Percentiles rank a stretch among this genome's conserved stretches.
These are phyloP conservation scores for Priocnemis perturbator DNA, from an alignment of 2,888 invertebrate species.

Conservation along the genomic window DNA sequence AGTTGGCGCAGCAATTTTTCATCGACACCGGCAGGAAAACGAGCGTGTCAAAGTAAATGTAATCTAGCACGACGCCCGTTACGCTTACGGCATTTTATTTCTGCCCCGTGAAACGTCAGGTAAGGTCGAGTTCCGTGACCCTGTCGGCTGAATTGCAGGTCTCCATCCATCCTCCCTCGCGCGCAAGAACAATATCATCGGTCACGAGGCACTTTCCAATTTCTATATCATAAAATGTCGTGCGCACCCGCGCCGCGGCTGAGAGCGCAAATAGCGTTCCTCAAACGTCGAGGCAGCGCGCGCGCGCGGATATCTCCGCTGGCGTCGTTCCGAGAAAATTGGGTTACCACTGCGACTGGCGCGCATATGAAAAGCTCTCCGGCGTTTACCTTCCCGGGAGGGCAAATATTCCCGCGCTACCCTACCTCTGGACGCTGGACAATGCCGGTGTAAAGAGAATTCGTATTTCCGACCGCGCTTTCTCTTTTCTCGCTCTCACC, in stretches of 20 bases:
- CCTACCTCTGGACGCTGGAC: constrained; percentile 26
- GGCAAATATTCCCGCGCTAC: constrained; percentile 37
- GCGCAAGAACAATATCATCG: too few relatives aligned
- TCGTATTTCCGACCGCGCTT: constrained; percentile 38
- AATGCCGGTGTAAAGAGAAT: constrained; percentile 48
- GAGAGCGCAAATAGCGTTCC: constrained; percentile 35
- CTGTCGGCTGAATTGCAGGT: too few relatives aligned
- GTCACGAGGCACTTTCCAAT: constrained; percentile 20
- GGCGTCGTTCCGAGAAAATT: constrained; percentile 46
- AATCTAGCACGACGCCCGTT: too few relatives aligned
- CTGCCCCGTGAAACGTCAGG: too few relatives aligned
- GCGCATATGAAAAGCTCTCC: constrained; percentile 48
- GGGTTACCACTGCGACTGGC: constrained; percentile 46
- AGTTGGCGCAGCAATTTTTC: too few relatives aligned
- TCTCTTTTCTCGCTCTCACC: background rate
- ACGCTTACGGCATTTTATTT: too few relatives aligned
- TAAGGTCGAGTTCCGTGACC: too few relatives aligned
- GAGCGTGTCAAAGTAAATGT: too few relatives aligned
- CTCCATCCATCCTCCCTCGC: too few relatives aligned
- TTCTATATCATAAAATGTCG: constrained; percentile 23
- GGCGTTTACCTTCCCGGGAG: constrained; percentile 44
- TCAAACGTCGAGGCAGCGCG: too few relatives aligned
- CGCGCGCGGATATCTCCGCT: constrained; percentile 20
- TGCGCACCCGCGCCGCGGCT: background rate
- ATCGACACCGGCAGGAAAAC: too few relatives aligned